Evolutionary conservation across 2,797 vertebrate genomes (phyloP), one percentile per base, ranked within the genome.

Genomic region (Syngnathus acus): DNA sequence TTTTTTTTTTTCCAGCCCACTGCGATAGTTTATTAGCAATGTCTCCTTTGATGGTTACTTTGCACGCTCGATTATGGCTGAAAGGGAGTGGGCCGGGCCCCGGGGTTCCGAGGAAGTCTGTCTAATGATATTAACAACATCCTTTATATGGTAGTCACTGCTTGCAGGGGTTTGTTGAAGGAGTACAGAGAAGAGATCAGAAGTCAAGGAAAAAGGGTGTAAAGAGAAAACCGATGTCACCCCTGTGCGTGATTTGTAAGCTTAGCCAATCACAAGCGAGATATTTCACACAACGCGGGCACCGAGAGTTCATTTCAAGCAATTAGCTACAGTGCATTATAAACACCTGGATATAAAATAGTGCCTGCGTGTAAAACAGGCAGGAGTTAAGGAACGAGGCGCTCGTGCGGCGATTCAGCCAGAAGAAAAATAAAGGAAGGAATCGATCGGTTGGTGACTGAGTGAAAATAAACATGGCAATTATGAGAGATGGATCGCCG

Each of bases 51-150:
- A 88, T 87, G 86, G 86, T 83, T 86, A 86, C 84, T 76, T 78
- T 77, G 82, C 85, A 82, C 67, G 75, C 86, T 81, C 81, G 77
- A 81, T 87, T 89, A 89, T 90, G 82, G 87, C 82, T 81, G 80
- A 85, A 87, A 88, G 79, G 76, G 79, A 84, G 71, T 75, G 76
- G 79, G 83, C 75, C 5, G 80, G 79, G 75, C 77, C 51, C 82
- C 73, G 76, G 81, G 83, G 69, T 65, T 71, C 75, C 86, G 76
- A 80, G 87, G 86, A 83, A 82, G 83, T 85, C 79, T 78, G 78
- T 75, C 80, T 87, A 86, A 85, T 90, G 87, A 88, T 89, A 89
- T 89, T 89, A 89, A 88, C 88, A 87, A 89, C 88, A 87, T 89
- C 85, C 86, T 86, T 88, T 83, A 78, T 86, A 88, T 82, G 82